Base-by-base conservation (phyloP, 2,888 invertebrate genomes). In the Dinocampus coccinellae region DNA sequence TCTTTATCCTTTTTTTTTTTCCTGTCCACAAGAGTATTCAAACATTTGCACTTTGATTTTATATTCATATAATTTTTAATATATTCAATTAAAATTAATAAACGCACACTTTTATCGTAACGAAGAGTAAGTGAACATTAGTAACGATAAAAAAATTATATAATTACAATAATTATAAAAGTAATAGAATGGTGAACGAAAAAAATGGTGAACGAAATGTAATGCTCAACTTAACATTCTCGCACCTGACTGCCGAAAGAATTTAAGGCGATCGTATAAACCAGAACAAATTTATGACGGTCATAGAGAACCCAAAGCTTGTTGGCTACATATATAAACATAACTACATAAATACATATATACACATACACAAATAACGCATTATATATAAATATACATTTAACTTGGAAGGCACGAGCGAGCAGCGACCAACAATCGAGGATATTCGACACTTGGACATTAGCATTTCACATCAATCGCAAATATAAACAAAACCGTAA, bases 221-320 rank as follows among this genome's bases (percentile, higher is more conserved):
- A 68, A 70, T 61, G 66, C 47, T 60, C 70, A 69, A 64, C 72
- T 74, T 78, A 81, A 80, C 77, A 76, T 79, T 78, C 78, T 73
- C 69, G 71, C 80, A 79, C 77, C 80, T 80, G 80, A 80, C 78
- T 73, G 73, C 58, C 74, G 71, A 72, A 76, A 76, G 78, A 78
- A 78, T 79, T 81, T 77, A 76, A 79, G 77, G 77, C 72, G 78
- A 74, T 78, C 76, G 75, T 80, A 82, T 80, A 81, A 81, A 78
- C 3, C 71, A 77, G 78, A 78, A 80, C 78, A 80, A 80, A 80
- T 82, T 82, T 82, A 82, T 76, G 79, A 74, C 76, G 70, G 74
- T 74, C 75, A 74, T 73, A 68, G 72, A 67, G 26, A 73, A 73
- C 66, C 70, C 62, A 33, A 34, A 66, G 57, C 39, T 58, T 33